Conservation (phyloP, 2,113 vertebrate genomes). For the Phrynocephalus versicolor region DNA sequence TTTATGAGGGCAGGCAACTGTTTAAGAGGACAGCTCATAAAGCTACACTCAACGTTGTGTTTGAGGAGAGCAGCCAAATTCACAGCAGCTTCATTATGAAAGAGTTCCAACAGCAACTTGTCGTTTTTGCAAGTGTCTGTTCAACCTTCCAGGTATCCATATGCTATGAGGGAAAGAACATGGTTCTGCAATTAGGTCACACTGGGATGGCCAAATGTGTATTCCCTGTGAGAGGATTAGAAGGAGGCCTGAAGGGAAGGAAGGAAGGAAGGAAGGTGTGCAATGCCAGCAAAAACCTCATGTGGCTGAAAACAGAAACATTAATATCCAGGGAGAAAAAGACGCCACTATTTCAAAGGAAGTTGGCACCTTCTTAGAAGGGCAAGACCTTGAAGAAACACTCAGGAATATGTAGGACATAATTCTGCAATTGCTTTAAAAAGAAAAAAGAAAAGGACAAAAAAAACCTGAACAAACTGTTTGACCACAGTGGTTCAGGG, state of each 20-base stretch:
- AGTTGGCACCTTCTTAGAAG: not conserved
- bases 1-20: not conserved
- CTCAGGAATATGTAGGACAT: too few species aligned
- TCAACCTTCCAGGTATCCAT: slow-evolving; percentile 62
- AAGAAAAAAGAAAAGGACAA: not conserved
- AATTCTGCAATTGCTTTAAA: not conserved
- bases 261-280: slow-evolving; percentile 18
- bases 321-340: not conserved
- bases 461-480: not conserved
- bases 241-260: slow-evolving; percentile 30
- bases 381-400: not conserved
- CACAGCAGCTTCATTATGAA: slow-evolving; percentile 50
- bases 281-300: not conserved
- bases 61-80: slow-evolving; percentile 53
- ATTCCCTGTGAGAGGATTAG: slow-evolving; percentile 8
- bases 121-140: slow-evolving; percentile 43
- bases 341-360: not conserved
- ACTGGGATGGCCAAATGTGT: slow-evolving; percentile 26
- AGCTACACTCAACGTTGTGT: not conserved
- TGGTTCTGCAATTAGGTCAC: slow-evolving; percentile 45
- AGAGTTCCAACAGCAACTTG: slow-evolving; percentile 61
- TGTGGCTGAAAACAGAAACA: not conserved
- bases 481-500: not conserved
- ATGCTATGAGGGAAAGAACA: slow-evolving; percentile 48
- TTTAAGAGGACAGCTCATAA: not conserved